Evolutionary conservation across 2,113 vertebrate species (phyloP).

Genomic region (Dryoscopus gambensis): DNA sequence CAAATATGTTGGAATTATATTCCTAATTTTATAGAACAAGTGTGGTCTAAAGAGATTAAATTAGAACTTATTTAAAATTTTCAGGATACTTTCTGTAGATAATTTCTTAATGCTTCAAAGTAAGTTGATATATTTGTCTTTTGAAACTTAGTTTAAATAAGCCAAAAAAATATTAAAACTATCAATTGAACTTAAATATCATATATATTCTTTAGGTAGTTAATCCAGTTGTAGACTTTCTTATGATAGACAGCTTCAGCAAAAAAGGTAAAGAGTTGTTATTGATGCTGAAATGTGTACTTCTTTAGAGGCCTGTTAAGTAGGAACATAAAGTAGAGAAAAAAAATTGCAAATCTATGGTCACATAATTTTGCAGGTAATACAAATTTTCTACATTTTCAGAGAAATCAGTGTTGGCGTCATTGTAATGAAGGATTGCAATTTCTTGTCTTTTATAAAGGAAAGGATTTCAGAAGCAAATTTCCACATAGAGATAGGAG

Average conservation of each 20-base stretch:
- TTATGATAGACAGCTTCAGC: background rate
- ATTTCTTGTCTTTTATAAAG: background rate
- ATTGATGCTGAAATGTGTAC: background rate
- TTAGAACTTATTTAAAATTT: background rate
- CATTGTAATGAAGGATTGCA: background rate
- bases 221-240: background rate
- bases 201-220: background rate
- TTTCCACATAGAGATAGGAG: background rate
- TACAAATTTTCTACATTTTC: background rate
- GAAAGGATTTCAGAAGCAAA: background rate
- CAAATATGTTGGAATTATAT: background rate
- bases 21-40: background rate
- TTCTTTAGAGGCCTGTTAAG: slow-evolving; percentile 24
- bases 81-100: background rate
- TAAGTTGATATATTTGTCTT: background rate
- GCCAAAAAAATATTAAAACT: background rate
- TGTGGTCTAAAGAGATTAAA: background rate
- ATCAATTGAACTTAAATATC: background rate
- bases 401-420: background rate
- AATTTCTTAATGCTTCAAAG: background rate
- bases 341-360: background rate
- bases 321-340: background rate
- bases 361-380: background rate
- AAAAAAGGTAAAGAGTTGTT: background rate
- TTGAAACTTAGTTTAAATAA: background rate